These are phyloP conservation scores for Caenorhabditis panamensis DNA, from an alignment of 2,888 invertebrate genomes.

Conservation along the genomic window DNA sequence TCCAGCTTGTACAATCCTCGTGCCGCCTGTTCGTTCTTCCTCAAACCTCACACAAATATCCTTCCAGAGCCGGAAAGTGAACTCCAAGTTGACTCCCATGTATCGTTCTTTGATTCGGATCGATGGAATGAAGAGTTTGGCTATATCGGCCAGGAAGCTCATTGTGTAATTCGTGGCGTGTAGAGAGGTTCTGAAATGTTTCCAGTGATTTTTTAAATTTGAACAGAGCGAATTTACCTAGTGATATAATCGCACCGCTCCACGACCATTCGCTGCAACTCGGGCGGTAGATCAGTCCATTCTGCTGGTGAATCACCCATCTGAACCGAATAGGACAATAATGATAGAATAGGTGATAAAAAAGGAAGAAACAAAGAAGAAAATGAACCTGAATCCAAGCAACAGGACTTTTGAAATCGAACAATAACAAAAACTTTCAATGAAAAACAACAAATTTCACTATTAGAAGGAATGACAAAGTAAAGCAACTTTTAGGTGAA, in stretches of 20 bases:
- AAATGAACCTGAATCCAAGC: not conserved
- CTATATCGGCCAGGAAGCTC: not conserved
- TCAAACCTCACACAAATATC: slow-evolving; percentile 1
- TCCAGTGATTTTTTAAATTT: not conserved
- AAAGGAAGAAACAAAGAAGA: not conserved
- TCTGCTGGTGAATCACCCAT: not conserved
- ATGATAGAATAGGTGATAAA: not conserved
- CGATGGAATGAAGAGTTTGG: slow-evolving; percentile 29
- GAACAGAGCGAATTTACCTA: slow-evolving; percentile 8
- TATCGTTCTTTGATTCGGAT: slow-evolving; percentile 10
- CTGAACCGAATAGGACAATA: slow-evolving; percentile 1
- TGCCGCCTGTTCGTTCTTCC: not conserved
- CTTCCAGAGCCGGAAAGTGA: not conserved
- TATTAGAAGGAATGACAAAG: not conserved
- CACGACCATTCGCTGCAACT: slow-evolving; percentile 18
- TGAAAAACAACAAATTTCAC: not conserved
- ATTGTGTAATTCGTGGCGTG: not conserved
- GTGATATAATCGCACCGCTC: slow-evolving; percentile 28
- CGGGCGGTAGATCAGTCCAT: slow-evolving; percentile 16
- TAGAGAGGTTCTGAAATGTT: slow-evolving; percentile 21
- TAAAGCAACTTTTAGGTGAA: not conserved
- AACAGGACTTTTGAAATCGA: not conserved
- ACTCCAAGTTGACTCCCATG: slow-evolving; percentile 5
- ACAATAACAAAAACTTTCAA: not conserved
- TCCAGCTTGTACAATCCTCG: slow-evolving; percentile 2